Evolutionary conservation across 2,113 vertebrate species (phyloP), one percentile per base, ranked within the genome.

Genomic region (Cochlearius cochlearius): DNA sequence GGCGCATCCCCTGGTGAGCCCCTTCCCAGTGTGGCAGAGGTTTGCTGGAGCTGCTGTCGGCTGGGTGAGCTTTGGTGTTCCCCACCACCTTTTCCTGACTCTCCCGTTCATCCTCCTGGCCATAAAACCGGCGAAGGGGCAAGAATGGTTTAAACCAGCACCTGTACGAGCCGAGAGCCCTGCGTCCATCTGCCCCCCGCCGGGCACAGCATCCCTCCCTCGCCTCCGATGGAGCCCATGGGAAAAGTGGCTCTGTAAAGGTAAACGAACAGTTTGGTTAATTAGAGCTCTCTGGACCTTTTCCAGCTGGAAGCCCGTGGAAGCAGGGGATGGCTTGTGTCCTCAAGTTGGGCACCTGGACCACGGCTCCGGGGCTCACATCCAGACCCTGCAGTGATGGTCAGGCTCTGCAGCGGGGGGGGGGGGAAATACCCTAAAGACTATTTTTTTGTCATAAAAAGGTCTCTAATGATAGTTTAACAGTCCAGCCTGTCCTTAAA

Each of bases 261-360:
- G 36, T 62, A 86, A 90, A 86, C 0, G 64, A 91, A 68, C 12
- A 9, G 15, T 77, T 94, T 56, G 86, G 32, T 92, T 91, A 91
- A 95, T 95, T 91, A 91, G 76, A 92, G 83, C 72, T 86, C 75
- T 69, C 72, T 88, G 90, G 82, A 85, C 50, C 21, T 91, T 73
- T 74, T 72, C 82, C 76, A 93, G 72, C 75, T 77, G 86, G 78
- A n/a, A 73, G 32, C n/a, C 45, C 9, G 5, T 64, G 74, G 77
- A 82, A 84, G 49, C 83, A 69, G 56, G 39, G 74, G 19, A 45
- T 5, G 17, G 34, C 25, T 69, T 50, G 66, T 82, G 53, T 90
- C 72, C 93, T 84, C 13, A 0, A 71, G 83, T 38, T 7, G 6
- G 55, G 32, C 75, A 86, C 22, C 79, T 92, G 86, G 53, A 50